Percentiles rank a stretch among this genome's conserved stretches.
Conservation (phyloP, 2,113 vertebrate species). For the Tachysurus fulvidraco region DNA sequence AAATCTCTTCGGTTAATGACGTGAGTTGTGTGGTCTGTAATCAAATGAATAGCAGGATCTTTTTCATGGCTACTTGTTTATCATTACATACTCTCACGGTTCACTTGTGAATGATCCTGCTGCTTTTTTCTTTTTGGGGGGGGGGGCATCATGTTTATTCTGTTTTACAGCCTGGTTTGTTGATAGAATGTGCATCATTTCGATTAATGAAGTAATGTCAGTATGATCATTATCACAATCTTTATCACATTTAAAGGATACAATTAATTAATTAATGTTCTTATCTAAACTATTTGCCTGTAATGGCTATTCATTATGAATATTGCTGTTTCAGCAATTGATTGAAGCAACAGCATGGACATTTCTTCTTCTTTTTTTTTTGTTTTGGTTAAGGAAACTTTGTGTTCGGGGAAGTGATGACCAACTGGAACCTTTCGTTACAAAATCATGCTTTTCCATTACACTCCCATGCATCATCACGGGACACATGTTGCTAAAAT, state of each 20-base stretch:
- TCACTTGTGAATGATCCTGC: background rate
- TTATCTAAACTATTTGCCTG: background rate
- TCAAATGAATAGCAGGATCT: background rate
- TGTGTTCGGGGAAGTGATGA: background rate
- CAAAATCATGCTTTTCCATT: slow-evolving; percentile 8
- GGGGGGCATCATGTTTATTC: background rate
- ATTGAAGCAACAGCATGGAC: background rate
- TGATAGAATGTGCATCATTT: background rate
- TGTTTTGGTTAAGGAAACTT: background rate
- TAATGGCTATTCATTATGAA: background rate
- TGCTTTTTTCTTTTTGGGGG: background rate
- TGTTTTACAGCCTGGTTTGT: background rate
- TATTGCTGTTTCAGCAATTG: background rate
- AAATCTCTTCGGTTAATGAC: background rate
- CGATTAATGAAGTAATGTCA: background rate
- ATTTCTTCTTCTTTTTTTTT: background rate
- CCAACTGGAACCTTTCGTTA: background rate
- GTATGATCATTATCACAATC: too few relatives aligned
- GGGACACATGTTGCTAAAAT: slow-evolving; percentile 1
- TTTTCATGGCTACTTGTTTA: slow-evolving; percentile 14
- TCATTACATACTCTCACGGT: background rate
- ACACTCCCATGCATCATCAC: background rate
- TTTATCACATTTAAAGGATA: background rate
- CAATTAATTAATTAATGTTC: background rate
- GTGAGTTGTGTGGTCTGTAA: slow-evolving; percentile 7